Evolutionary conservation across 1,140 invertebrate species (phyloP).

Genomic region (Caligus rogercresseyi): DNA sequence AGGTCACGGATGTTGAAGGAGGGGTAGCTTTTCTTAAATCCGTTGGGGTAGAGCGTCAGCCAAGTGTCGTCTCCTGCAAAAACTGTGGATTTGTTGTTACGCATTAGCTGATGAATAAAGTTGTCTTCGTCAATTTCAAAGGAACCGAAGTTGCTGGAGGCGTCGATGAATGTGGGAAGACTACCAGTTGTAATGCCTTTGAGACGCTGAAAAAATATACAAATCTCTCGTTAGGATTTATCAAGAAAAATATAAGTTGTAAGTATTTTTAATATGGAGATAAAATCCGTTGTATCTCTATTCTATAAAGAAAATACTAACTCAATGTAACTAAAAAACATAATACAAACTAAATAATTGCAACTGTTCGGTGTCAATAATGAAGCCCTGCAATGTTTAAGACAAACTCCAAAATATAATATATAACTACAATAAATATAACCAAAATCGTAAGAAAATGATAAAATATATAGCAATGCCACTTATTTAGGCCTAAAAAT

Average conservation of each 20-base stretch:
- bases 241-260: no score
- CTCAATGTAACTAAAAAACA: no score
- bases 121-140: slow-evolving; percentile 80
- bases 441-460: no score
- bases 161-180: slow-evolving; percentile 86
- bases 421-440: no score
- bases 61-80: slow-evolving; percentile 95
- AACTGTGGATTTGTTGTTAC: slow-evolving; percentile 33
- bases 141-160: slow-evolving; percentile 82
- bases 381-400: no score
- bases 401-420: no score
- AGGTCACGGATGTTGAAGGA: slow-evolving; percentile 95
- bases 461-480: not conserved
- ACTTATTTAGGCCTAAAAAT: not conserved
- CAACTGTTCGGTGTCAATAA: no score
- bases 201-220: slow-evolving; percentile 21
- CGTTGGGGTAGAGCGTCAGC: slow-evolving; percentile 41
- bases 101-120: slow-evolving; percentile 57
- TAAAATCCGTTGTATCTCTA: no score
- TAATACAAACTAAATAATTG: no score
- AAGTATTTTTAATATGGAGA: no score
- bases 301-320: no score
- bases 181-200: slow-evolving; percentile 87
- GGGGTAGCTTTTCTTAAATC: slow-evolving; percentile 50
- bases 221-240: no score